Conservation (phyloP, 1,140 invertebrate genomes). For the Mamestra configurata region DNA sequence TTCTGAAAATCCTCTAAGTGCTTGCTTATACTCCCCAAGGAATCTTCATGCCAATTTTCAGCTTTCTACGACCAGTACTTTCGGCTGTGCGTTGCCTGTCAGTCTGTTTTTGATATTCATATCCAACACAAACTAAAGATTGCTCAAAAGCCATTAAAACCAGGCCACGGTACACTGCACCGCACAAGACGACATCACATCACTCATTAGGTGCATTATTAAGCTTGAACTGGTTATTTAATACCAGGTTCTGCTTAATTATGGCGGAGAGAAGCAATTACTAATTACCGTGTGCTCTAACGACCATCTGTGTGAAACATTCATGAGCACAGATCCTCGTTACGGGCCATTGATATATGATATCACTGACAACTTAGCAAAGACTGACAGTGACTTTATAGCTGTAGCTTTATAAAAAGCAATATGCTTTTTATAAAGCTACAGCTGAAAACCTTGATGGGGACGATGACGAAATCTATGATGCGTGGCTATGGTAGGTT, state of each 20-base stretch:
- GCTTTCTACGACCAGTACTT: too few relatives aligned
- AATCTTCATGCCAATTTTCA: too few relatives aligned
- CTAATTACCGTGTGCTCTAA: slow-evolving; percentile 34
- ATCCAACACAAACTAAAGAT: too few relatives aligned
- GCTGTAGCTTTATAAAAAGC: too few relatives aligned
- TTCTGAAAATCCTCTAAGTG: too few relatives aligned
- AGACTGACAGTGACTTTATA: not conserved
- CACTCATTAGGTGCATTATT: slow-evolving; percentile 45
- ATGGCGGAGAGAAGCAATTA: slow-evolving; percentile 41
- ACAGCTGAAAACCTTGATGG: too few relatives aligned
- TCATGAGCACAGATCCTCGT: slow-evolving; percentile 21
- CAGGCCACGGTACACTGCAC: not conserved
- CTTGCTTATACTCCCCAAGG: too few relatives aligned
- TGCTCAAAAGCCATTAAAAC: not conserved
- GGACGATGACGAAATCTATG: too few relatives aligned
- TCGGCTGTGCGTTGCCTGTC: too few relatives aligned
- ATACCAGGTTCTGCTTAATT: slow-evolving; percentile 26
- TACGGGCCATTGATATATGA: slow-evolving; percentile 31
- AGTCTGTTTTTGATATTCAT: too few relatives aligned
- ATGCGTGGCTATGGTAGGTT: too few relatives aligned
- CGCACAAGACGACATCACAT: slow-evolving; percentile 7
- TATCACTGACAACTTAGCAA: slow-evolving; percentile 1
- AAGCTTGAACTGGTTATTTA: slow-evolving; percentile 26
- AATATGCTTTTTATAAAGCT: too few relatives aligned
- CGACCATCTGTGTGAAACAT: slow-evolving; percentile 43